Evolutionary conservation across 2,888 invertebrate genomes (phyloP), one percentile per base, ranked within the genome.

Genomic region (Magallana nippona): DNA sequence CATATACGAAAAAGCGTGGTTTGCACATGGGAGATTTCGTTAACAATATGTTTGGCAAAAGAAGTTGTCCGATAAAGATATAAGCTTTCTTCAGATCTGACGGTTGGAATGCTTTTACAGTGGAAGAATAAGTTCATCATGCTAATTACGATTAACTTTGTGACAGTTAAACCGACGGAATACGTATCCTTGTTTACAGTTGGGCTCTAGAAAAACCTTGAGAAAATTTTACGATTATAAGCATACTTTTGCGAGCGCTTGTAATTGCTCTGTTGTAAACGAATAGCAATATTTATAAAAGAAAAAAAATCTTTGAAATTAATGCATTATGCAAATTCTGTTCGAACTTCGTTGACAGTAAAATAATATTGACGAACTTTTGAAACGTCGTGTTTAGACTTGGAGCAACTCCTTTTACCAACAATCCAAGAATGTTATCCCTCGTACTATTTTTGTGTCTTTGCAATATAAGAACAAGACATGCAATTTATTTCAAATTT

Each of bases 41-140:
- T 71, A 71, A 22, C 71, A 71, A 71, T 32, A 71, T 27, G 71
- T 71, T 71, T 71, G 71, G 71, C 71, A 71, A 71, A 71, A 71
- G 71, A 32, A 71, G 27, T 13, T 22, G 71, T 71, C 71, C 71
- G 71, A 71, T 71, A 71, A 13, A 71, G 71, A 71, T 22, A 19
- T 71, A 22, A 10, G 22, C 71, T 71, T 27, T 27, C 71, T 71
- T 71, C 17, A 71, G 71, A 71, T 71, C 71, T 71, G 71, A 71
- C 71, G 32, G 11, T 13, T 71, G 71, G 71, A 71, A 71, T 27
- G 71, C 71, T 71, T 71, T 71, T 71, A 32, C 27, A 11, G 3
- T 32, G 32, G 71, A 27, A 71, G 27, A 71, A 71, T 71, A 71
- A 71, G 71, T 71, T 71, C 71, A 71, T 71, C 71, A 71, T 19